phyloP scores from a whole-genome alignment of 2,797 vertebrate species.

The Hypotaenidia philippensis region DNA sequence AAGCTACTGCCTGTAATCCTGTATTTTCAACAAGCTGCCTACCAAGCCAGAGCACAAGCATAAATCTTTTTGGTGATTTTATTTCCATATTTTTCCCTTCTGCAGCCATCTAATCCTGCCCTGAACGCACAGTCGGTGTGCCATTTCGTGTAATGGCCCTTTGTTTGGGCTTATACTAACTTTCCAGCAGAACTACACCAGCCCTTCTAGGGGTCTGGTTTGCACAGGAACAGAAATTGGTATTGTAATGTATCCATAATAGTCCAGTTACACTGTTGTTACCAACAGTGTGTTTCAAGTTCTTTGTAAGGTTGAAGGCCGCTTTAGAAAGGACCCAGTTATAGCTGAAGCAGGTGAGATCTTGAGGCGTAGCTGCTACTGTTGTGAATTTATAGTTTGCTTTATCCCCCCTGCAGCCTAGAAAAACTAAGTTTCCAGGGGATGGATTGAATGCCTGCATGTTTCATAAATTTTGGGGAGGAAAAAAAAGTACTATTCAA shows the following conservation, averaged over 20 bases:
- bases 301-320: neutral
- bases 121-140: neutral
- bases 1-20: neutral
- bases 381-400: neutral
- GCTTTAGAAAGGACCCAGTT: neutral
- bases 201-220: neutral
- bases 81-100: conserved; percentile 12
- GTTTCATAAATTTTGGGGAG: neutral
- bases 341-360: neutral
- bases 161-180: neutral
- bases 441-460: neutral
- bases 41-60: neutral
- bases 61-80: neutral
- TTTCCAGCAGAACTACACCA: neutral
- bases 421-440: neutral
- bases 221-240: neutral
- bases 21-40: neutral
- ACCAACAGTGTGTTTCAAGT: neutral
- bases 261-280: neutral
- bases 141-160: neutral
- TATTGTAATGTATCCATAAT: neutral
- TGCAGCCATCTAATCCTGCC: neutral
- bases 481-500: neutral
- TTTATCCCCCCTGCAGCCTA: neutral
- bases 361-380: neutral